Percentiles rank a stretch among this genome's conserved stretches.
Conservation (phyloP, 2,888 invertebrate genomes). For the Gisinianus flammeolus region DNA sequence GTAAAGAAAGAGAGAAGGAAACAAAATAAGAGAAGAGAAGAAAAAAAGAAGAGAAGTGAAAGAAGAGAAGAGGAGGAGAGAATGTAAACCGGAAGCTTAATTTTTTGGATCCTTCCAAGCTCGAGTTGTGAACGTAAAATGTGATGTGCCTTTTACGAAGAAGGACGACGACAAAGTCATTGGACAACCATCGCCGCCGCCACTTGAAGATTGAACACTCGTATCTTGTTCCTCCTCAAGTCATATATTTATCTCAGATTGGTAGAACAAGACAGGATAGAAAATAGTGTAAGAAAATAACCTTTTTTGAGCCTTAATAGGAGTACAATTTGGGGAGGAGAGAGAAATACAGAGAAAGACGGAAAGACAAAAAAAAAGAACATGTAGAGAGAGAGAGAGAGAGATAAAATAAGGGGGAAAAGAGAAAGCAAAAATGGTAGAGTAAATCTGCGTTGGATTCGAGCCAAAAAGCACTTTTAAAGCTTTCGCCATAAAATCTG, state of each 20-base stretch:
- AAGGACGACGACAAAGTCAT: neutral
- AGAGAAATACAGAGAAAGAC: neutral
- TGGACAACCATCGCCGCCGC: neutral
- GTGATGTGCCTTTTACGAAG: neutral
- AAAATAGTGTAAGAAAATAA: conserved; percentile 30
- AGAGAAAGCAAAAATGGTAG: conserved; percentile 42
- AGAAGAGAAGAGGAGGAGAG: neutral
- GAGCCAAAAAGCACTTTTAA: conserved; percentile 51
- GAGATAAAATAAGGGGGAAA: neutral
- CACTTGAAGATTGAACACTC: neutral
- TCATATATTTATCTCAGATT: conserved; percentile 1
- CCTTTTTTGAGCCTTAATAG: conserved; percentile 30
- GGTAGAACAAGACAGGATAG: neutral
- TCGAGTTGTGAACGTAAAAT: neutral
- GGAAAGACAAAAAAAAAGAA: neutral
- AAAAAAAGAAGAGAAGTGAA: no score
- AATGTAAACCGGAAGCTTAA: conserved; percentile 2
- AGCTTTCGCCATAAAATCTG: conserved; percentile 50
- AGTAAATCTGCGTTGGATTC: conserved; percentile 49
- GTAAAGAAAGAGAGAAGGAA: no score
- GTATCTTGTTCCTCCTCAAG: neutral
- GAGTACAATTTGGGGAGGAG: conserved; percentile 40
- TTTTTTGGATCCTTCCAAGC: neutral
- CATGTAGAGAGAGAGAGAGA: conserved; percentile 8
- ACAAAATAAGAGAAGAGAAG: no score